Evolutionary conservation across 2,113 vertebrate species (phyloP).

Genomic region (Gnathonemus echidnorhynchus): DNA sequence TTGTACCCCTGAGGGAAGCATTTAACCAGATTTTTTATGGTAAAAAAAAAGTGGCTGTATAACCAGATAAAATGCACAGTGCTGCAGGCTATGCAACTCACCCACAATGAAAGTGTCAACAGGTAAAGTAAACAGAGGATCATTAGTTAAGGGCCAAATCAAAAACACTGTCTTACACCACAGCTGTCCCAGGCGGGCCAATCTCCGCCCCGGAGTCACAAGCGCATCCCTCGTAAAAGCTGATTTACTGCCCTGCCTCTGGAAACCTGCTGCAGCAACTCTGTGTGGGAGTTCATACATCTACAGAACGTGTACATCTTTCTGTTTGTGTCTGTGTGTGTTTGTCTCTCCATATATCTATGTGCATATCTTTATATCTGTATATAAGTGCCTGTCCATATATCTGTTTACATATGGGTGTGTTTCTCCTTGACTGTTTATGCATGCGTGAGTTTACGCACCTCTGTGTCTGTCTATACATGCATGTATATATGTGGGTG

Average conservation of each 20-base stretch:
- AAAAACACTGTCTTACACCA: neutral
- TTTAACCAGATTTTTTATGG: neutral
- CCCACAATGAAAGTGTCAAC: neutral
- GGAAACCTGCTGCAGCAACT: neutral
- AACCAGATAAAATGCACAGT: neutral
- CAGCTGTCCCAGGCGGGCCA: neutral
- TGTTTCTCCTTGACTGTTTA: neutral
- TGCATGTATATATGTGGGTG: slow-evolving; percentile 9
- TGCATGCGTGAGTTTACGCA: slow-evolving; percentile 23
- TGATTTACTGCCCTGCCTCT: slow-evolving; percentile 1
- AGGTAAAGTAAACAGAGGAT: slow-evolving; percentile 17
- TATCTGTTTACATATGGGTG: neutral
- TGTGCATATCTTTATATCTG: neutral
- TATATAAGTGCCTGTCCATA: neutral
- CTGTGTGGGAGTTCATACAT: neutral
- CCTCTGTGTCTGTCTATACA: neutral
- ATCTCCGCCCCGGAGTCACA: neutral
- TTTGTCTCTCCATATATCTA: neutral
- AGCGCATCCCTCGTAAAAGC: neutral
- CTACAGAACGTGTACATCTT: neutral
- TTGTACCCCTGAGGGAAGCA: neutral
- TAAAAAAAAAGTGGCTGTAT: slow-evolving; percentile 36
- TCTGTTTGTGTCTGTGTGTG: neutral
- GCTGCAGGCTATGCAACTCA: slow-evolving; percentile 4
- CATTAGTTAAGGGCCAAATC: slow-evolving; percentile 16